phyloP scores from a whole-genome alignment of 92 coral and sea anemone species.

The Epizoanthus ramosus region DNA sequence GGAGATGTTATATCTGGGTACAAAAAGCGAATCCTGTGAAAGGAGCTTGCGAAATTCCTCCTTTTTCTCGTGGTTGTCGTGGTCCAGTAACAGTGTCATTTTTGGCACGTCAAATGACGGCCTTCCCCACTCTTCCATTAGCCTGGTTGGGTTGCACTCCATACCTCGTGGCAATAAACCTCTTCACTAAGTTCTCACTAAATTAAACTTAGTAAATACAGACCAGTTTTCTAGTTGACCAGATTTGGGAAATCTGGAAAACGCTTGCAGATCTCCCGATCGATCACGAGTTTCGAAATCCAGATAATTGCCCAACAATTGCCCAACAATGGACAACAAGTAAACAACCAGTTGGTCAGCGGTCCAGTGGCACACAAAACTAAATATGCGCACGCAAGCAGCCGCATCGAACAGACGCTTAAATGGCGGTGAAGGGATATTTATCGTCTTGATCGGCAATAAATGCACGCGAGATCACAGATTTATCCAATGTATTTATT shows the following conservation, averaged over 20 bases:
- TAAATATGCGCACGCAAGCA: no score
- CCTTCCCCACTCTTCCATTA: conserved; percentile 69
- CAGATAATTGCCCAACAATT: no score
- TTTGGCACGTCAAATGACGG: conserved; percentile 60
- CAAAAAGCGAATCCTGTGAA: conserved; percentile 67
- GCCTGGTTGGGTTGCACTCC: conserved; percentile 57
- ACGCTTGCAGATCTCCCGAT: no score
- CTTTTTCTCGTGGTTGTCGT: conserved; percentile 80
- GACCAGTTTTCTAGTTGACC: neutral
- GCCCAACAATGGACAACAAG: no score
- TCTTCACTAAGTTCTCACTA: neutral
- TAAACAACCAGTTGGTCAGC: no score
- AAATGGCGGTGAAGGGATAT: neutral
- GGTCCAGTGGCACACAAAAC: no score
- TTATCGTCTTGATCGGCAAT: neutral
- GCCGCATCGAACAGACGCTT: neutral
- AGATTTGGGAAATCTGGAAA: no score
- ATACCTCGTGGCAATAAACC: neutral
- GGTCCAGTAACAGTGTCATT: conserved; percentile 68
- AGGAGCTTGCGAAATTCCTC: conserved; percentile 71
- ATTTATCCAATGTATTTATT: neutral
- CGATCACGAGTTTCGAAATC: no score
- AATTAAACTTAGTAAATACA: neutral
- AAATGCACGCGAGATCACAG: neutral
- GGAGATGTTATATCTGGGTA: conserved; percentile 82